Evolutionary conservation across 1,140 invertebrate genomes (phyloP).

Genomic region (Philopotamus ludificatus): DNA sequence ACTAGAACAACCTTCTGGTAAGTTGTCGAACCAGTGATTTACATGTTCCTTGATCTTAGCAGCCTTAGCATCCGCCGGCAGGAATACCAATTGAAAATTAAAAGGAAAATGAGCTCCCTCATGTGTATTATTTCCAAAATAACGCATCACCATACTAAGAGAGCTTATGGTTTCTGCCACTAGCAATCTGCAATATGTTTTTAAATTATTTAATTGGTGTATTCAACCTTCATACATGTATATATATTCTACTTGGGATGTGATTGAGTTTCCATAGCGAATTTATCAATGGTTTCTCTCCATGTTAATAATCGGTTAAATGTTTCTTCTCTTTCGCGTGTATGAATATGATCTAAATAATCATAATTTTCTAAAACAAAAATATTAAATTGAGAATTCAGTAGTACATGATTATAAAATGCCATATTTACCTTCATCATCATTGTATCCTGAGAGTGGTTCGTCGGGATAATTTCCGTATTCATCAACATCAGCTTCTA

Average conservation of each 20-base stretch:
- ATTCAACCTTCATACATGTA: background rate
- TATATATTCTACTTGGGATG: no score
- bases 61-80: conserved; percentile 45
- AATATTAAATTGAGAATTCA: no score
- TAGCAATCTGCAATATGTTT: conserved; percentile 53
- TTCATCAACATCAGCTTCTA: no score
- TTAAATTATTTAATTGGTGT: background rate
- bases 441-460: no score
- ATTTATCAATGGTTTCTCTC: conserved; percentile 56
- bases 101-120: conserved; percentile 61
- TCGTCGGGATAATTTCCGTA: background rate
- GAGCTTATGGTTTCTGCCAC: conserved; percentile 58
- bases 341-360: conserved; percentile 58
- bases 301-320: conserved; percentile 62
- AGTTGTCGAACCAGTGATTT: conserved; percentile 46
- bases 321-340: conserved; percentile 58
- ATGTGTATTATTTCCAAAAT: conserved; percentile 56
- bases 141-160: conserved; percentile 53
- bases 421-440: no score
- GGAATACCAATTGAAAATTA: conserved; percentile 55
- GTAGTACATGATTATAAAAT: no score
- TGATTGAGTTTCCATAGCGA: no score
- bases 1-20: conserved; percentile 44
- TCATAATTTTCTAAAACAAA: no score
- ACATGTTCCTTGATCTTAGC: conserved; percentile 45